phyloP scores from a whole-genome alignment of 1,140 invertebrate genomes.

The Musca domestica region DNA sequence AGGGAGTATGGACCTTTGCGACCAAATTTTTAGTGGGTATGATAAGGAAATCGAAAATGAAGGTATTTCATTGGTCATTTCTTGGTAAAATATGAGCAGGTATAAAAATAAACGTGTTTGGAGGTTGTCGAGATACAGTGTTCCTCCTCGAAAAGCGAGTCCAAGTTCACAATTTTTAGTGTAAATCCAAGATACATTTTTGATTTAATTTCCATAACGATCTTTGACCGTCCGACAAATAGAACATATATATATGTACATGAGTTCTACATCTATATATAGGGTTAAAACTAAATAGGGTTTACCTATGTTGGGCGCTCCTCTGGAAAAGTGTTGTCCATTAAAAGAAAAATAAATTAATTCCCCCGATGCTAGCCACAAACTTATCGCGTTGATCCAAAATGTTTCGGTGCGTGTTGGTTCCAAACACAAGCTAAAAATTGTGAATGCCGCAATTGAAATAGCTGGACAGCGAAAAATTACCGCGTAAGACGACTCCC shows the following conservation, averaged over 20 bases:
- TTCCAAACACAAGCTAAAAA: slow-evolving; percentile 8
- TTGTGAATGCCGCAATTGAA: slow-evolving; percentile 1
- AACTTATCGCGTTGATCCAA: slow-evolving; percentile 16
- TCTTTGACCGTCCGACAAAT: too few relatives aligned
- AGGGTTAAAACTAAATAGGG: neutral
- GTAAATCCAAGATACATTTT: too few relatives aligned
- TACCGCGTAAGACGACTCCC: neutral
- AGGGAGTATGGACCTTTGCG: too few relatives aligned
- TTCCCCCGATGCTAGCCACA: slow-evolving; percentile 8
- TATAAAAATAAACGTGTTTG: too few relatives aligned
- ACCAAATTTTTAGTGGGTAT: too few relatives aligned
- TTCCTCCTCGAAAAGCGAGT: too few relatives aligned
- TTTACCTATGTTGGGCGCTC: slow-evolving; percentile 24
- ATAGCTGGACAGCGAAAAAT: slow-evolving; percentile 5
- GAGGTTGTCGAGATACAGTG: too few relatives aligned
- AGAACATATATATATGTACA: neutral
- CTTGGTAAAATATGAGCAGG: too few relatives aligned
- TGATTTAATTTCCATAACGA: too few relatives aligned
- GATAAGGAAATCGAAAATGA: too few relatives aligned
- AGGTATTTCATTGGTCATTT: too few relatives aligned
- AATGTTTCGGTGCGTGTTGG: slow-evolving; percentile 12
- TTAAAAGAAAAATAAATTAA: slow-evolving; percentile 24
- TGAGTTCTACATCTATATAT: neutral
- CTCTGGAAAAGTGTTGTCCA: slow-evolving; percentile 14
- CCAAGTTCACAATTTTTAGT: too few relatives aligned